Base-by-base conservation (phyloP, 1,140 invertebrate genomes). In the Temnothorax curvispinosus region DNA sequence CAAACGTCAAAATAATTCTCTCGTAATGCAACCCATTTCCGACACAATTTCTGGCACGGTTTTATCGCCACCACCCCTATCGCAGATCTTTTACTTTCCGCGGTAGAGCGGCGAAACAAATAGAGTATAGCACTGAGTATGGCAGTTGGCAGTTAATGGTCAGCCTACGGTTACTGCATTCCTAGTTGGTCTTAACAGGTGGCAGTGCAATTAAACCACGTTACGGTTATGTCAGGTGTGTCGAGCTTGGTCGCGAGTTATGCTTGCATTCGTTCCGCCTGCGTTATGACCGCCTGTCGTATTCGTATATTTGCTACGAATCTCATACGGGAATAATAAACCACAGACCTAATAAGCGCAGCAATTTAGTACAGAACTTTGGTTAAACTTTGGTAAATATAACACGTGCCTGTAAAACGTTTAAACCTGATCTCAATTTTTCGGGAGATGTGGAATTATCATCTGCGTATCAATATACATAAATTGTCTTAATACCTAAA, bases 201-300 rank as follows among this genome's bases (percentile, higher is more conserved):
- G 93, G 93, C 86, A 88, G 90, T 93, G 91, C 92, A 94, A 94
- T 94, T 94, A 94, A 94, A 94, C 92, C 90, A 67, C 89, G 92
- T 94, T 94, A 94, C 90, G 93, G 91, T 93, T 94, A 94, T 93
- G 89, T 91, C 90, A 89, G 84, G 78, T 90, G 67, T 88, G 89
- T 92, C 90, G 92, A 89, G 88, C 82, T 87, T 69, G 74, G 84
- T 35, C 58, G 47, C 56, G 41, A 69, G 80, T 52, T 87, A 47
- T 69, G 38, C 85, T 88, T 80, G 74, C 87, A 71, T 90, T 89
- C 87, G 75, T 89, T 84, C 74, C 27, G 27, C 27, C 74, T 62
- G 72, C 77, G 77, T 90, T 91, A 91, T 71, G 85, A 88, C 47
- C 62, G 18, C 9, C 41, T 54, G 47, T 18, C 71, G 41, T 88